Percentiles rank a stretch among this genome's conserved stretches.
Evolutionary conservation across 2,113 vertebrate genomes (phyloP).

Genomic region (Proterorhinus semilunaris): DNA sequence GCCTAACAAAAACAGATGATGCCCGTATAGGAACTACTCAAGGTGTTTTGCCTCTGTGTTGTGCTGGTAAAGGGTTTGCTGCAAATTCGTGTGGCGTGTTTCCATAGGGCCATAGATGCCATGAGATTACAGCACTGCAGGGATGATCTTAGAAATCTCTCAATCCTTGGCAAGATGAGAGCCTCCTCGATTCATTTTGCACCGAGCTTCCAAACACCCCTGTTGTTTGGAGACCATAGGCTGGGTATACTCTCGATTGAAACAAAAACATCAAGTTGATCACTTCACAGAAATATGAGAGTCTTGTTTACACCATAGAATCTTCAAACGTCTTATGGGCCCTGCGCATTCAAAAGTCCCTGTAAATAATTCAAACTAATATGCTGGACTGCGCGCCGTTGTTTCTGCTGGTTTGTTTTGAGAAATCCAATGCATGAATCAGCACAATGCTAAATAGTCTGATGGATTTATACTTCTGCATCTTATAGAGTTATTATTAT

Average conservation of each 20-base stretch:
- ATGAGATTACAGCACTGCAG: no score
- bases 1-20: slow-evolving; percentile 34
- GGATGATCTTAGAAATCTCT: no score
- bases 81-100: no score
- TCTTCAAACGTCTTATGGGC: neutral
- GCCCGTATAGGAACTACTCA: slow-evolving; percentile 30
- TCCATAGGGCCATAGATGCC: no score
- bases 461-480: slow-evolving; percentile 38
- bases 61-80: neutral
- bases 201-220: no score
- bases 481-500: slow-evolving; percentile 31
- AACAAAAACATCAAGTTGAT: no score
- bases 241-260: no score
- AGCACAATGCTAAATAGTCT: slow-evolving; percentile 39
- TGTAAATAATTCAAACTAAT: neutral
- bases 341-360: neutral
- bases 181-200: no score
- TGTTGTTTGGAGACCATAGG: no score
- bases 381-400: neutral
- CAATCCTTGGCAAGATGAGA: no score
- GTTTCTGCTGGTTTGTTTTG: slow-evolving; percentile 5
- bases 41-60: slow-evolving; percentile 1
- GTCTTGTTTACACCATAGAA: no score
- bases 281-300: no score
- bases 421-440: slow-evolving; percentile 21